Evolutionary conservation across 2,797 vertebrate species (phyloP), one percentile per base, ranked within the genome.

Genomic region (Knipowitschia caucasica): DNA sequence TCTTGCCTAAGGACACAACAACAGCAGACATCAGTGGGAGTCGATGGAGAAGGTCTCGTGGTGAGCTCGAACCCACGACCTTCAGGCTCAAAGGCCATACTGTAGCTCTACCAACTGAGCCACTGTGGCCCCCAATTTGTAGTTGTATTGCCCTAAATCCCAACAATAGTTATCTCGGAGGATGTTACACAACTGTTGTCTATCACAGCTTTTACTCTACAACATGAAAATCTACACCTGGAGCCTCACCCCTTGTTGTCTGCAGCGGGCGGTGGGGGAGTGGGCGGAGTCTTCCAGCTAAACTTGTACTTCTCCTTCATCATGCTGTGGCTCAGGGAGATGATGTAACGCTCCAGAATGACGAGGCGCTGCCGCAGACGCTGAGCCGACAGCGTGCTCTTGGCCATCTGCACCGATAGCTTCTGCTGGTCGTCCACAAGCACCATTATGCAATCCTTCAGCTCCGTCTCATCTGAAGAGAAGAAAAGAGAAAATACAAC

Each of bases 321-420:
- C 82, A 96, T 94, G 62, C 92, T 94, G 86, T 97, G 93, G 75
- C 93, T 98, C 61, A 99, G 86, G 7, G 97, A 97, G 83, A 98
- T 95, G 80, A 96, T 94, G 58, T 98, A 99, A 10, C 96, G 92
- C 64, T 99, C 96, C 81, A 99, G 85, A 74, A 99, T 94, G 64
- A 95, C 90, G 7, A 99, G 91, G 30, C 97, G 92, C 88, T 95
- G 97, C 55, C 95, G 93, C 7, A 99, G 89, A 5, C 95, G 92
- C 57, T 92, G 83, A 10, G 94, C 94, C 1, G 97, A 99, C 36
- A 99, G 89, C 1, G 95, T 94, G 69, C 91, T 97, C 23, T 93
- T 95, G 45, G 97, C 94, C 43, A 93, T 93, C 69, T 92, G 93
- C 8, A 84, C 82, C 0, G 94, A 92, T 50, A 99, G 89, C 47